A percentile compares a stretch with the other conserved stretches of the same genome.
phyloP scores from a whole-genome alignment of 1,140 invertebrate species.

The Saxidomus purpurata region DNA sequence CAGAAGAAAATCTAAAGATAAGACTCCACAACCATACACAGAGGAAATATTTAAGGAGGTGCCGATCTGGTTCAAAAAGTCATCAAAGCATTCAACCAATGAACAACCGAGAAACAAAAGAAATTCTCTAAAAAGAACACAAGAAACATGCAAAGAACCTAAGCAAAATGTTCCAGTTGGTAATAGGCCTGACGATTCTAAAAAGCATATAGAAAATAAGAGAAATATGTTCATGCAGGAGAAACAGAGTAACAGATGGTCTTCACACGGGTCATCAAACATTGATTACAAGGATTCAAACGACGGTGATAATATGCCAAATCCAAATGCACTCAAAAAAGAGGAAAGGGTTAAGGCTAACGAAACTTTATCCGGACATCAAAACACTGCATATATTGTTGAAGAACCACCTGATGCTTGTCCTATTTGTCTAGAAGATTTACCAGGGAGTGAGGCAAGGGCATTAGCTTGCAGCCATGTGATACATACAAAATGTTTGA shows the following conservation, averaged over 20 bases:
- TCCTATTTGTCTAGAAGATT: slow-evolving; percentile 58
- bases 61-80: slow-evolving; percentile 52
- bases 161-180: neutral
- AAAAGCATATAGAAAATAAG: neutral
- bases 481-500: slow-evolving; percentile 56
- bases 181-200: neutral
- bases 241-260: neutral
- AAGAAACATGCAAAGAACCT: neutral
- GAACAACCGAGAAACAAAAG: neutral
- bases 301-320: neutral
- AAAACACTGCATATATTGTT: slow-evolving; percentile 24
- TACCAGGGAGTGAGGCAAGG: slow-evolving; percentile 49
- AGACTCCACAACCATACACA: slow-evolving; percentile 18
- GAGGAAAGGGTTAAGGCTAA: neutral
- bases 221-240: neutral
- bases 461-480: slow-evolving; percentile 26
- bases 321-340: neutral
- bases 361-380: neutral
- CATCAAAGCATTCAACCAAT: neutral
- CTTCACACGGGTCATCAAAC: neutral
- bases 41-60: slow-evolving; percentile 57
- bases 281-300: too few species aligned
- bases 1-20: slow-evolving; percentile 6
- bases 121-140: neutral
- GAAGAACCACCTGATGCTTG: slow-evolving; percentile 47